Evolutionary conservation across 2,888 invertebrate species (phyloP).

Genomic region (Tetropium fuscum): DNA sequence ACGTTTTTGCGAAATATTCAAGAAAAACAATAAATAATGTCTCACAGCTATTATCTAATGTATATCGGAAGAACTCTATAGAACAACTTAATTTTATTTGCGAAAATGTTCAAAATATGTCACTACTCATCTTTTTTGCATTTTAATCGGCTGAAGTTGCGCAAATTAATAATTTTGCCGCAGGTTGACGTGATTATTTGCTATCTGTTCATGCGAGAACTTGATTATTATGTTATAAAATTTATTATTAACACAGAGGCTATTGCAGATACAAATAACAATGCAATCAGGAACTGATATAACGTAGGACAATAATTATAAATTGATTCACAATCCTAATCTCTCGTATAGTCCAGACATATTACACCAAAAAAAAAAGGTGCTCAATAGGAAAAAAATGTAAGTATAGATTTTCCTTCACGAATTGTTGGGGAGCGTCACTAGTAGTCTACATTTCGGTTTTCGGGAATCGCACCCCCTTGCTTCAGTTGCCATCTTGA

Average conservation of each 20-base stretch:
- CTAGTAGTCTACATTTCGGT: too few species aligned
- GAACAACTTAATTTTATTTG: background rate
- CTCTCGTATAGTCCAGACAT: too few species aligned
- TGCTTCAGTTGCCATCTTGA: too few species aligned
- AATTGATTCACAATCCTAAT: too few species aligned
- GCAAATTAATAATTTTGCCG: background rate
- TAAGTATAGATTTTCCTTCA: too few species aligned
- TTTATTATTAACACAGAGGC: background rate
- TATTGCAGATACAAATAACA: too few species aligned
- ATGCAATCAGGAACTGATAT: too few species aligned
- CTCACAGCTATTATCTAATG: background rate
- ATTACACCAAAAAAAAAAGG: too few species aligned
- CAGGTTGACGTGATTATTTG: background rate
- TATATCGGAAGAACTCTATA: background rate
- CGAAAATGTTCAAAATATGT: background rate
- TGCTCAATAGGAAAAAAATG: too few species aligned
- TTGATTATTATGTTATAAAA: background rate
- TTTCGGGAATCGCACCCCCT: too few species aligned
- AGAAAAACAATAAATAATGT: slow-evolving; percentile 14
- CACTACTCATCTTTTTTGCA: background rate
- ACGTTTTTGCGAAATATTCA: slow-evolving; percentile 5
- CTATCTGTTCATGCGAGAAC: background rate
- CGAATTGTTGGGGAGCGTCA: too few species aligned
- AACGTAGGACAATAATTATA: too few species aligned
- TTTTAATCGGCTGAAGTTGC: background rate